phyloP scores from a whole-genome alignment of 2,797 vertebrate species.

The Poliocrania exsul region DNA sequence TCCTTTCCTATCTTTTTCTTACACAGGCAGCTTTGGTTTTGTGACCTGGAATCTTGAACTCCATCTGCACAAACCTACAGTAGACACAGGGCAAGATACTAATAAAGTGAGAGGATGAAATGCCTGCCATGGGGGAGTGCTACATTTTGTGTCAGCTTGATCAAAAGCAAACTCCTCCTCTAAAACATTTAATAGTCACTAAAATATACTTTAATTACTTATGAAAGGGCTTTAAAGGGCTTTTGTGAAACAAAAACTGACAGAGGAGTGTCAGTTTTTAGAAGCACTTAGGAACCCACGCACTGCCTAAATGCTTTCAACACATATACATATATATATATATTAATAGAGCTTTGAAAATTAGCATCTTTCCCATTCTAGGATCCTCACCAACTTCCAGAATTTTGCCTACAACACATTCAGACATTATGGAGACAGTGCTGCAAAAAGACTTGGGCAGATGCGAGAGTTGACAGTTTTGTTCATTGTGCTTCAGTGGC shows the following conservation, averaged over 20 bases:
- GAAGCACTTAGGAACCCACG: conserved; percentile 27
- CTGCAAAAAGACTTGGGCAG: not conserved
- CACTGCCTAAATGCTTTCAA: conserved; percentile 1
- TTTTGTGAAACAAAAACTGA: conserved; percentile 13
- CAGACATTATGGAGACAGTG: not conserved
- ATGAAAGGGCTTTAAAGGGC: not conserved
- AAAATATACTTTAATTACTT: conserved; percentile 7
- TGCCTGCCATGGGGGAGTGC: not conserved
- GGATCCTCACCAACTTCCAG: not conserved
- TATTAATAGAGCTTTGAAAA: not conserved
- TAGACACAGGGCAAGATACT: not conserved
- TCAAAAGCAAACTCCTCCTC: conserved; percentile 4
- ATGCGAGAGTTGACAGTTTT: not conserved
- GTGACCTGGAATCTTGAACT: not conserved
- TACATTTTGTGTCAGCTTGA: not conserved
- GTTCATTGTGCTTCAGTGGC: not conserved
- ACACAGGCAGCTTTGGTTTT: not conserved
- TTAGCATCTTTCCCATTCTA: not conserved
- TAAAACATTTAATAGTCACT: not conserved
- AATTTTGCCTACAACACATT: not conserved
- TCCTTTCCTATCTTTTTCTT: not conserved
- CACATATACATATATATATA: not conserved
- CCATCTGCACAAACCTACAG: not conserved
- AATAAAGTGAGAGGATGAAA: not conserved
- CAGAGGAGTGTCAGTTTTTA: conserved; percentile 19